These are phyloP conservation scores for Adelosebastes latens DNA, from an alignment of 2,797 vertebrate species.

Conservation along the genomic window DNA sequence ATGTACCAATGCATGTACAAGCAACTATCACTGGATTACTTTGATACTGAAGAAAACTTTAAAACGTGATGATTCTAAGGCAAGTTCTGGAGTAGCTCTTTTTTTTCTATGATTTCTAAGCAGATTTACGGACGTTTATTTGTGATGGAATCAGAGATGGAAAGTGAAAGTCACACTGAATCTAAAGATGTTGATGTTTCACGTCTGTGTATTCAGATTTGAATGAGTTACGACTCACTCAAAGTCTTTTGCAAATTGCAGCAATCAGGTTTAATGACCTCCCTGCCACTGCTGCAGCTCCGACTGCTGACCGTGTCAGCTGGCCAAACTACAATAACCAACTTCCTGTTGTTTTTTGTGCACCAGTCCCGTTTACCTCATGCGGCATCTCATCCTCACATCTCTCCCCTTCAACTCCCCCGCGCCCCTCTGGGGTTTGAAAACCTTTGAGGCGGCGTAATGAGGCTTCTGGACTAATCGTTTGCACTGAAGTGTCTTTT, in stretches of 20 bases:
- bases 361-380: background rate
- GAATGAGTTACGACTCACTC: background rate
- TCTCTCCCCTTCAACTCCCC: background rate
- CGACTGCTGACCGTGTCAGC: background rate
- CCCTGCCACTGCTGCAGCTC: background rate
- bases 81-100: background rate
- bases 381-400: background rate
- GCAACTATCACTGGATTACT: background rate
- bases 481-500: background rate
- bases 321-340: background rate
- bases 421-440: background rate
- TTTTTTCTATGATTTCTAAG: background rate
- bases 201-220: too few species aligned
- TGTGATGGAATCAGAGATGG: background rate
- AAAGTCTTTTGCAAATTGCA: background rate
- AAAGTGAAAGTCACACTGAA: too few species aligned
- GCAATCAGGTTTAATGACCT: background rate
- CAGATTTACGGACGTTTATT: background rate
- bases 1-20: background rate
- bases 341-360: background rate
- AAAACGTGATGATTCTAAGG: background rate
- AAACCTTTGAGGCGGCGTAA: background rate
- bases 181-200: too few species aligned
- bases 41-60: background rate
- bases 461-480: background rate